Evolutionary conservation across 2,797 vertebrate genomes (phyloP).

Genomic region (Myotis findleyi): DNA sequence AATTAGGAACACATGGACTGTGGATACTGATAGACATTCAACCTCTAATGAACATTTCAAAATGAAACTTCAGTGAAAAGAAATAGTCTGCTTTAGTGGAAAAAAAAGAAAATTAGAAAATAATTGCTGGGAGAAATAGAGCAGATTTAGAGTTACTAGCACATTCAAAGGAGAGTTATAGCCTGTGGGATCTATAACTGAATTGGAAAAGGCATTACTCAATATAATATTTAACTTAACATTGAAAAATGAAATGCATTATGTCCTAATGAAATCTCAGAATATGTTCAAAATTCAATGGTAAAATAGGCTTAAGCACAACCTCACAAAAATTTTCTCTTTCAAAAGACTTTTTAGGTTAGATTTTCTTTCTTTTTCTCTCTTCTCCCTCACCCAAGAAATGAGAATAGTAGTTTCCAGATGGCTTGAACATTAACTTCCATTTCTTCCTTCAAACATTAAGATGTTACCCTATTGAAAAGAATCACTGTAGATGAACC

Average conservation of each 20-base stretch:
- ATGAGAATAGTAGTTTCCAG: not conserved
- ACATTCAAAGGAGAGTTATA: conserved; percentile 55
- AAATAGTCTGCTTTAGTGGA: conserved; percentile 49
- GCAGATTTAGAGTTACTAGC: conserved; percentile 66
- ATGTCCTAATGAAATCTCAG: conserved; percentile 64
- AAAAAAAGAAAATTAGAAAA: conserved; percentile 73
- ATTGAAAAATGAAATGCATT: conserved; percentile 67
- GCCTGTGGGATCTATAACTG: conserved; percentile 43
- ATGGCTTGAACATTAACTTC: conserved; percentile 25
- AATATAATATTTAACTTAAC: conserved; percentile 60
- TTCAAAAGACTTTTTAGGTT: conserved; percentile 50
- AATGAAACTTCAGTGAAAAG: conserved; percentile 77
- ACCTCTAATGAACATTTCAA: conserved; percentile 77
- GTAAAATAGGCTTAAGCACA: conserved; percentile 37
- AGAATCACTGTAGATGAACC: not conserved
- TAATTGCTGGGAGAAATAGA: conserved; percentile 71
- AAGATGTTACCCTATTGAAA: not conserved
- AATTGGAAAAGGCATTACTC: conserved; percentile 66
- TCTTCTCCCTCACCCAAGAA: not conserved
- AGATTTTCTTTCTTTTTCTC: not conserved
- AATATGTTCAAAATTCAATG: conserved; percentile 39
- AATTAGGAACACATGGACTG: conserved; percentile 52
- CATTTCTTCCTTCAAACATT: conserved; percentile 11
- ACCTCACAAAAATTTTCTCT: conserved; percentile 1
- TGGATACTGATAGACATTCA: conserved; percentile 74